Conservation (phyloP, 2,888 invertebrate genomes). For the Acleris emargana region DNA sequence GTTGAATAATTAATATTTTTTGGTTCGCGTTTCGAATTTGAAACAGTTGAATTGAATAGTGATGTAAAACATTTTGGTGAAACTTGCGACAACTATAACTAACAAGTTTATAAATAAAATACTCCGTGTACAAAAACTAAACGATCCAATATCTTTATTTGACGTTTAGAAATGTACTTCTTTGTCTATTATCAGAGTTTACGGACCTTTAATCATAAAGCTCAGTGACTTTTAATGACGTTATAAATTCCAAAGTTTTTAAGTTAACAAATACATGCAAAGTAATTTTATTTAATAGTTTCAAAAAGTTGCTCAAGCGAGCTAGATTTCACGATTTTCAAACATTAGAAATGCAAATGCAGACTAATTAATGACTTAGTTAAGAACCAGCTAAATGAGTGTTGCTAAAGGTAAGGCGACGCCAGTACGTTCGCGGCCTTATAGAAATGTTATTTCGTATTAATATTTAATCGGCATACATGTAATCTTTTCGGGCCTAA, state of each 20-base stretch:
- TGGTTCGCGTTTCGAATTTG: neutral
- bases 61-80: neutral
- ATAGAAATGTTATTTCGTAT: too few species aligned
- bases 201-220: too few species aligned
- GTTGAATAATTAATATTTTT: slow-evolving; percentile 27
- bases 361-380: slow-evolving; percentile 18
- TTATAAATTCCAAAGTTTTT: neutral
- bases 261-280: neutral
- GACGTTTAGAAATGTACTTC: too few species aligned
- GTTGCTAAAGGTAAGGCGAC: too few species aligned
- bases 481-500: too few species aligned
- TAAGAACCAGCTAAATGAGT: neutral
- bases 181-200: too few species aligned
- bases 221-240: too few species aligned
- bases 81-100: neutral
- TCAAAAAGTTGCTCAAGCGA: slow-evolving; percentile 14
- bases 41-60: neutral
- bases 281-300: neutral
- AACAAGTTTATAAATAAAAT: too few species aligned
- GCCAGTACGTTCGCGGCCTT: too few species aligned
- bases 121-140: too few species aligned
- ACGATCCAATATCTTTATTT: too few species aligned
- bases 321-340: slow-evolving; percentile 15
- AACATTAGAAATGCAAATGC: slow-evolving; percentile 29
- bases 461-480: too few species aligned